A percentile compares a stretch with the other conserved stretches of the same genome.
Evolutionary conservation across 1,140 invertebrate genomes (phyloP).

Genomic region (Neodiprion virginianus): DNA sequence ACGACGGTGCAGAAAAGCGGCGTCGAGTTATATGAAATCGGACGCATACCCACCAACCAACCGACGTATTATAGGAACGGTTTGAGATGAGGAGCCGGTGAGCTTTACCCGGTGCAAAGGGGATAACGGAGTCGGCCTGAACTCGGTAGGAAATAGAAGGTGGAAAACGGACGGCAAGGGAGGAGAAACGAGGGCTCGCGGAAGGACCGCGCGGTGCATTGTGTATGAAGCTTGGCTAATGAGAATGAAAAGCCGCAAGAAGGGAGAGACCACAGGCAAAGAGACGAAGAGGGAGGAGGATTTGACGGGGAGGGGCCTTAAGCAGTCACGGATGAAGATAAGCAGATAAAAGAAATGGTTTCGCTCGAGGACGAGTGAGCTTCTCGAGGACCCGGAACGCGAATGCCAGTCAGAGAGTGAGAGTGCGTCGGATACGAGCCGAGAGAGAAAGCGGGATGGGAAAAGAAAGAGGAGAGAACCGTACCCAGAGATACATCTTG

Average conservation of each 20-base stretch:
- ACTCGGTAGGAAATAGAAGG: not conserved
- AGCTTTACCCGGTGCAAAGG: not conserved
- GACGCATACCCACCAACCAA: no score
- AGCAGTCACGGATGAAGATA: slow-evolving; percentile 31
- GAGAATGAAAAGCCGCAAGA: slow-evolving; percentile 41
- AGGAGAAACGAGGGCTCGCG: slow-evolving; percentile 11
- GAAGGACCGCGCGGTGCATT: slow-evolving; percentile 26
- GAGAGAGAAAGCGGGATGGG: not conserved
- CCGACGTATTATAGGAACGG: not conserved
- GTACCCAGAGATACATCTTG: not conserved
- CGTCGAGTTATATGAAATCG: not conserved
- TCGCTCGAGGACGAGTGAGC: not conserved
- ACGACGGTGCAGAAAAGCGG: slow-evolving; percentile 47
- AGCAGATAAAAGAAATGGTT: slow-evolving; percentile 31
- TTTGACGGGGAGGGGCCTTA: slow-evolving; percentile 10
- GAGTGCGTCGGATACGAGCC: not conserved
- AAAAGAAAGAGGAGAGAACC: not conserved
- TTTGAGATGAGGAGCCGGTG: not conserved
- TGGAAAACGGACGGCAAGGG: not conserved
- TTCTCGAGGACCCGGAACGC: not conserved
- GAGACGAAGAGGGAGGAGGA: slow-evolving; percentile 14
- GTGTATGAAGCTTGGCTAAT: slow-evolving; percentile 44
- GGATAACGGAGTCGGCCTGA: not conserved
- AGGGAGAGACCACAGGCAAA: slow-evolving; percentile 14
- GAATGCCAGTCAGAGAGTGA: not conserved